Percentiles rank a stretch among this genome's conserved stretches.
Evolutionary conservation across 2,888 invertebrate species (phyloP).

Genomic region (Amaurobius ferox): DNA sequence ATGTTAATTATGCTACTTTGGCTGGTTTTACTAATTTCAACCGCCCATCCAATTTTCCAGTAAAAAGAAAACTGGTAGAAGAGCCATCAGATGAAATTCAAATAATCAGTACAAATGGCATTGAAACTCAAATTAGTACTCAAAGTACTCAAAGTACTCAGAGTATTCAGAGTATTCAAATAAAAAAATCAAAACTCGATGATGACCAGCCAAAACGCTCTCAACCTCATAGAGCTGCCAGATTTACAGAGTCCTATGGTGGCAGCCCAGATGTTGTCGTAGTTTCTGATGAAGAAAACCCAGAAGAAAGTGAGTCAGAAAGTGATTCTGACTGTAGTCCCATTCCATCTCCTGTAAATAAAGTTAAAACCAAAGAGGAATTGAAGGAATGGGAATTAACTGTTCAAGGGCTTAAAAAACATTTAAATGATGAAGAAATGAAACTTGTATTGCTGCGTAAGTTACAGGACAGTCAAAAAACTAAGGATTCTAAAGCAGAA

Average conservation of each 20-base stretch:
- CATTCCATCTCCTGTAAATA: slow-evolving; percentile 39
- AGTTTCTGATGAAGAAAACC: slow-evolving; percentile 44
- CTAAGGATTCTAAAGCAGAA: slow-evolving; percentile 73
- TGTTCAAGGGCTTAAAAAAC: slow-evolving; percentile 88
- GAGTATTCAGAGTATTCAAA: background rate
- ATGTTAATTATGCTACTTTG: slow-evolving; percentile 7
- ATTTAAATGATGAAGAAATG: slow-evolving; percentile 96
- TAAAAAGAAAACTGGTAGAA: slow-evolving; percentile 16
- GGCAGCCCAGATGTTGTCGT: slow-evolving; percentile 37
- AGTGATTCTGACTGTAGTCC: slow-evolving; percentile 58
- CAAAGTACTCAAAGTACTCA: no score
- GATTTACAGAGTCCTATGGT: slow-evolving; percentile 62
- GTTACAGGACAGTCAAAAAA: slow-evolving; percentile 90
- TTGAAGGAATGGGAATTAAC: slow-evolving; percentile 87
- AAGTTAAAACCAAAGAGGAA: slow-evolving; percentile 53
- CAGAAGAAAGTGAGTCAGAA: slow-evolving; percentile 33
- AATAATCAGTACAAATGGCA: slow-evolving; percentile 39
- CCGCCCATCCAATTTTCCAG: background rate
- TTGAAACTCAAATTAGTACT: slow-evolving; percentile 18
- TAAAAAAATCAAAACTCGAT: slow-evolving; percentile 35
- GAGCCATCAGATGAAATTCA: slow-evolving; percentile 33
- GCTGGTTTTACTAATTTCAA: slow-evolving; percentile 12
- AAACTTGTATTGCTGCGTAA: slow-evolving; percentile 95
- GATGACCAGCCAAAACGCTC: slow-evolving; percentile 23
- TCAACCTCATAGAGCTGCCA: slow-evolving; percentile 52